phyloP scores from a whole-genome alignment of 2,113 vertebrate species.

The Oncorhynchus nerka region DNA sequence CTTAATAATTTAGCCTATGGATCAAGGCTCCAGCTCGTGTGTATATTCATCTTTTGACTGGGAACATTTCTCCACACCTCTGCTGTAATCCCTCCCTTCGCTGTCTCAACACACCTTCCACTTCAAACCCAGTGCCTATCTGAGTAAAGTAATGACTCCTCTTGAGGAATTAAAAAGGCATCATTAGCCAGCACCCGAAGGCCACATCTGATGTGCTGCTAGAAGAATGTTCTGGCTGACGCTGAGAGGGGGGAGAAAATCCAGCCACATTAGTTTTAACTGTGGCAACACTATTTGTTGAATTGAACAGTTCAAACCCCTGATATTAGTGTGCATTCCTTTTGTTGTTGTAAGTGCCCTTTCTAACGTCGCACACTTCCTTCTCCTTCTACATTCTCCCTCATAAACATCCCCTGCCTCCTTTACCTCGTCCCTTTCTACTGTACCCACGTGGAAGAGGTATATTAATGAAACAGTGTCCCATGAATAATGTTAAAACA shows the following conservation, averaged over 20 bases:
- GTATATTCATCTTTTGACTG: slow-evolving; percentile 64
- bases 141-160: slow-evolving; percentile 61
- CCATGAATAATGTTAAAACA: no score
- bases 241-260: slow-evolving; percentile 36
- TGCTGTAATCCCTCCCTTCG: slow-evolving; percentile 25
- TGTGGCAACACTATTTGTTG: not conserved
- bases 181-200: slow-evolving; percentile 56
- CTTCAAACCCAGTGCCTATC: slow-evolving; percentile 59
- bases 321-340: no score
- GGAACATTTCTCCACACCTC: slow-evolving; percentile 44
- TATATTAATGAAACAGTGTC: no score
- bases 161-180: slow-evolving; percentile 62
- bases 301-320: no score
- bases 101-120: slow-evolving; percentile 43
- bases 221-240: slow-evolving; percentile 38
- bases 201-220: slow-evolving; percentile 36
- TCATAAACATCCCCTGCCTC: no score
- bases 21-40: slow-evolving; percentile 50
- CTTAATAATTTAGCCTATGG: slow-evolving; percentile 65
- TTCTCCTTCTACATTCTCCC: no score
- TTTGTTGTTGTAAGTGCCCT: no score
- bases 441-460: no score
- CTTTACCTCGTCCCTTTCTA: no score
- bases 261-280: slow-evolving; percentile 28
- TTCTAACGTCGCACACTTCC: no score